Evolutionary conservation across 2,113 vertebrate genomes (phyloP).

Genomic region (Furnarius figulus): DNA sequence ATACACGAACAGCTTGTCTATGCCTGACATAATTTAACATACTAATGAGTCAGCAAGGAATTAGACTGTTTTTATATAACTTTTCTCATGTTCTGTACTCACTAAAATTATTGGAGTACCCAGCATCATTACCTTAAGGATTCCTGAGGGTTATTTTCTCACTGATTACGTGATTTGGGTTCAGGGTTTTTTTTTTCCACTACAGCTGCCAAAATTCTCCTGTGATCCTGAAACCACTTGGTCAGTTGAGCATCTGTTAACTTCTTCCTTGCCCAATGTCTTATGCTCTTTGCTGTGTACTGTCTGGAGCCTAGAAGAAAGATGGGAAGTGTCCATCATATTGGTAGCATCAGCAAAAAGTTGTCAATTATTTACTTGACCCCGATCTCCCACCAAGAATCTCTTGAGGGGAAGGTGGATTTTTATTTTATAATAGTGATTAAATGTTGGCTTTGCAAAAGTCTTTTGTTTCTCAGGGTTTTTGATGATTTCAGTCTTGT

Average conservation of each 20-base stretch:
- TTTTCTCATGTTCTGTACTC: neutral
- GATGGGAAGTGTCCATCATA: neutral
- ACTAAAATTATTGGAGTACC: neutral
- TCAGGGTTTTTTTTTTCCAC: slow-evolving; percentile 1
- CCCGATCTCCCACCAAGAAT: neutral
- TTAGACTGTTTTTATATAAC: neutral
- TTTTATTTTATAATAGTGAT: neutral
- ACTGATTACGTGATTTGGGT: neutral
- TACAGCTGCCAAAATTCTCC: neutral
- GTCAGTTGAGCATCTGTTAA: neutral
- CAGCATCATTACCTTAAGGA: neutral
- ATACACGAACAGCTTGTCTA: neutral
- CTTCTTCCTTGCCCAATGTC: neutral
- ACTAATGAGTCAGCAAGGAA: neutral
- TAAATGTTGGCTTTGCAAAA: neutral
- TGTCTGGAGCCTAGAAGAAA: neutral
- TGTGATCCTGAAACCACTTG: neutral
- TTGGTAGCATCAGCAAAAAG: neutral
- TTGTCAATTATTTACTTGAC: neutral
- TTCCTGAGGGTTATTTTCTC: neutral
- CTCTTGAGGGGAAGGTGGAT: neutral
- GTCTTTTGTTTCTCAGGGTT: neutral
- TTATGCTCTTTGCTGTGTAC: neutral
- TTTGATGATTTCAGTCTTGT: neutral
- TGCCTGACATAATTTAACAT: neutral